These are phyloP conservation scores for Alouatta palliata DNA, from an alignment of 2,113 vertebrate species.

Conservation along the genomic window DNA sequence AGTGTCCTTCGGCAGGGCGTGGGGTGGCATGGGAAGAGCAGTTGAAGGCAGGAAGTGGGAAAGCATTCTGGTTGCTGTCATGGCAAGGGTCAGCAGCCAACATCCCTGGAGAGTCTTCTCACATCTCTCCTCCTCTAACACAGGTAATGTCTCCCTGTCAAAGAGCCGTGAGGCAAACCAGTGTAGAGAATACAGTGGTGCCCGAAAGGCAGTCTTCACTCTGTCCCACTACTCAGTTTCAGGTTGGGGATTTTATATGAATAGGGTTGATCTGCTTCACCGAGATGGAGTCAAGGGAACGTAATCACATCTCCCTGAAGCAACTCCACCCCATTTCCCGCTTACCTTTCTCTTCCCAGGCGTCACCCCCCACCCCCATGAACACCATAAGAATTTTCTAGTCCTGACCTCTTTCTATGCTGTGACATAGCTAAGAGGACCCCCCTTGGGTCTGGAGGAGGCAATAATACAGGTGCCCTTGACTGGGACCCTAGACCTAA, in stretches of 20 bases:
- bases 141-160: accelerated
- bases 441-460: neutral
- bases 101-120: neutral
- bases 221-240: neutral
- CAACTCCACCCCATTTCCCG: neutral
- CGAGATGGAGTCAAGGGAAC: neutral
- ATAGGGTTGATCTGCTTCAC: neutral
- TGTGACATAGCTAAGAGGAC: neutral
- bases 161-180: neutral
- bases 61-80: neutral
- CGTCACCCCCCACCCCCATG: accelerated
- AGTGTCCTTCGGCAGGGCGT: accelerated
- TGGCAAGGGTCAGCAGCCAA: neutral
- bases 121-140: neutral
- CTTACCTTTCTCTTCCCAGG: neutral
- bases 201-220: no score
- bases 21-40: neutral
- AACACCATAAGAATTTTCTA: neutral
- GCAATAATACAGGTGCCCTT: neutral
- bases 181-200: neutral
- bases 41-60: neutral
- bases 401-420: accelerated
- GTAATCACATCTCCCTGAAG: neutral
- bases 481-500: neutral
- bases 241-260: neutral